Evolutionary conservation across 2,113 vertebrate species (phyloP).

Genomic region (Genyomyrus donnyi): DNA sequence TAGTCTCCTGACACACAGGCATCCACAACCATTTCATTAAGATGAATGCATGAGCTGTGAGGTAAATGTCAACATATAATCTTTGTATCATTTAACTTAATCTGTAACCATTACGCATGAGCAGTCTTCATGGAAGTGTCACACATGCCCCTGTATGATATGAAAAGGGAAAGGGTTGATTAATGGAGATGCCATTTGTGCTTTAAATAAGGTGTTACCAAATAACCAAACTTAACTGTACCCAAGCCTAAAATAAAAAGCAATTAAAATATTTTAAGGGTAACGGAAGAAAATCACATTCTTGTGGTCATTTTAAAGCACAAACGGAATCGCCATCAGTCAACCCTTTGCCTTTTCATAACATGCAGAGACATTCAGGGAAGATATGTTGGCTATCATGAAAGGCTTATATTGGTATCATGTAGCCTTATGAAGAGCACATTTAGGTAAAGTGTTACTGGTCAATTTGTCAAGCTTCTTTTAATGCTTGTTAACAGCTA

Average conservation of each 20-base stretch:
- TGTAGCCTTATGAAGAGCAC: background rate
- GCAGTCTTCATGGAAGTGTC: background rate
- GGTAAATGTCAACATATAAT: background rate
- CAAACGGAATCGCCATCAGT: background rate
- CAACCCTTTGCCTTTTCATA: background rate
- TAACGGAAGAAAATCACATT: background rate
- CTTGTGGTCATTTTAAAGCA: background rate
- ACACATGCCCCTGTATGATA: background rate
- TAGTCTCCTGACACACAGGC: background rate
- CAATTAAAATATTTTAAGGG: background rate
- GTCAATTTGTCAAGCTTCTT: background rate
- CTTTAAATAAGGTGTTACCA: background rate
- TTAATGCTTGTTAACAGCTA: background rate
- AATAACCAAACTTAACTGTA: too few relatives aligned
- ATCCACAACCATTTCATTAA: background rate
- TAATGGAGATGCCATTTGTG: background rate
- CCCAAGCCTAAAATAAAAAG: background rate
- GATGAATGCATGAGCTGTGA: background rate
- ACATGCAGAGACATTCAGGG: background rate
- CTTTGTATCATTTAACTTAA: background rate
- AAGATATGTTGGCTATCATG: background rate
- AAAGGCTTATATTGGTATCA: background rate
- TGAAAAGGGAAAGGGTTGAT: background rate
- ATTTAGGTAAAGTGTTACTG: background rate
- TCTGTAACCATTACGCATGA: background rate